phyloP scores from a whole-genome alignment of 1,140 invertebrate species.

The Argopecten irradians region DNA sequence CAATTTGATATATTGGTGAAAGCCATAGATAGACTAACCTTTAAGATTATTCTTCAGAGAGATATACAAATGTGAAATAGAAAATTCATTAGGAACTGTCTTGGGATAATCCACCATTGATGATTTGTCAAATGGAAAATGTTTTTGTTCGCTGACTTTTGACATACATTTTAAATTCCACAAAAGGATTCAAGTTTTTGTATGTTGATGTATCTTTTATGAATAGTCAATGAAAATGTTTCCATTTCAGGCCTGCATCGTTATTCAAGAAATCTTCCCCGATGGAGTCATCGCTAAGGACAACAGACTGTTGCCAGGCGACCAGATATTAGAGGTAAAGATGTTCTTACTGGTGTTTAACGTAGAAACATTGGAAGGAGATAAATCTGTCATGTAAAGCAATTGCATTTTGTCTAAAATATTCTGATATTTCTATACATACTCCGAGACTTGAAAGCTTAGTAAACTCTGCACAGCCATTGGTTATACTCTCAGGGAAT shows the following conservation, averaged over 20 bases:
- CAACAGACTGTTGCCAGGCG: constrained; percentile 73
- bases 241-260: constrained; percentile 75
- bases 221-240: not conserved
- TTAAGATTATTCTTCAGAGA: not conserved
- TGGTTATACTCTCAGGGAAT: no score
- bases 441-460: no score
- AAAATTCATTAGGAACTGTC: no score
- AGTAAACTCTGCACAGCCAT: no score
- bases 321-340: constrained; percentile 75
- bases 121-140: no score
- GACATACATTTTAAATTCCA: not conserved
- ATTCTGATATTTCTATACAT: no score
- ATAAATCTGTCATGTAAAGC: no score
- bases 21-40: not conserved
- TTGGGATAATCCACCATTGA: no score
- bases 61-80: no score
- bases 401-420: no score
- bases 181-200: not conserved
- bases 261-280: constrained; percentile 79
- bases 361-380: no score
- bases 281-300: constrained; percentile 73
- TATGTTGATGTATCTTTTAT: not conserved
- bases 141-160: no score
- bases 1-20: not conserved
- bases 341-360: not conserved